Percentiles rank a stretch among this genome's conserved stretches.
phyloP scores from a whole-genome alignment of 2,888 invertebrate genomes.

The Orthosia gracilis region DNA sequence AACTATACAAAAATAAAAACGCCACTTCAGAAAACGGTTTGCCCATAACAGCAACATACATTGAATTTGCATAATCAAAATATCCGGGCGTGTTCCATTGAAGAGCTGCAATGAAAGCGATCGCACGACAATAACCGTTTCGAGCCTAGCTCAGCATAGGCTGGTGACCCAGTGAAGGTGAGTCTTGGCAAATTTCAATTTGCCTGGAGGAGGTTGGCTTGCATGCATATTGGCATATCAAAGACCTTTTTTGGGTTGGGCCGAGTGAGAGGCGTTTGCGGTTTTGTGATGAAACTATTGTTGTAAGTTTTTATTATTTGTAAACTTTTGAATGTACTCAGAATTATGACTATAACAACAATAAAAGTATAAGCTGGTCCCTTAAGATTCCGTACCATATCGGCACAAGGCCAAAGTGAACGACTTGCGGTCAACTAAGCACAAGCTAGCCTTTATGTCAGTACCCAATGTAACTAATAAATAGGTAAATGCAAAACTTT shows the following conservation, averaged over 20 bases:
- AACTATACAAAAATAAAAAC: slow-evolving; percentile 20
- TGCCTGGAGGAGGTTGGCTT: slow-evolving; percentile 75
- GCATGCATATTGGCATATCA: slow-evolving; percentile 83
- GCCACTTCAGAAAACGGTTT: slow-evolving; percentile 9
- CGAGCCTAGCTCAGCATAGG: slow-evolving; percentile 61
- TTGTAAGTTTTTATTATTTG: background rate
- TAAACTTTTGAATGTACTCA: background rate
- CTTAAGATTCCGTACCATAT: too few relatives aligned
- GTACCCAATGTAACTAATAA: background rate
- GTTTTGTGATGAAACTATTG: background rate
- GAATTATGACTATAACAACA: background rate
- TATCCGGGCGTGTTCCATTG: slow-evolving; percentile 37
- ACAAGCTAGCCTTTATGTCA: too few relatives aligned
- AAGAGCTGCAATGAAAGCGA: slow-evolving; percentile 53
- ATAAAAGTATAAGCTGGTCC: too few relatives aligned
- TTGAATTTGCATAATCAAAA: slow-evolving; percentile 50
- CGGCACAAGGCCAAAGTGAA: too few relatives aligned
- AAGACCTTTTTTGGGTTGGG: slow-evolving; percentile 66
- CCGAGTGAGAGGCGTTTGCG: slow-evolving; percentile 43
- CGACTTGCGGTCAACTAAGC: too few relatives aligned
- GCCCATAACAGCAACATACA: slow-evolving; percentile 31
- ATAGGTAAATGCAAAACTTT: background rate
- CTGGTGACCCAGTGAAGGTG: slow-evolving; percentile 59
- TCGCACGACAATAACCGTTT: slow-evolving; percentile 63
- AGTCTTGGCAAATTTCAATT: slow-evolving; percentile 79